These are phyloP conservation scores for Anomalospiza imberbis DNA, from an alignment of 2,797 vertebrate genomes.

Conservation along the genomic window DNA sequence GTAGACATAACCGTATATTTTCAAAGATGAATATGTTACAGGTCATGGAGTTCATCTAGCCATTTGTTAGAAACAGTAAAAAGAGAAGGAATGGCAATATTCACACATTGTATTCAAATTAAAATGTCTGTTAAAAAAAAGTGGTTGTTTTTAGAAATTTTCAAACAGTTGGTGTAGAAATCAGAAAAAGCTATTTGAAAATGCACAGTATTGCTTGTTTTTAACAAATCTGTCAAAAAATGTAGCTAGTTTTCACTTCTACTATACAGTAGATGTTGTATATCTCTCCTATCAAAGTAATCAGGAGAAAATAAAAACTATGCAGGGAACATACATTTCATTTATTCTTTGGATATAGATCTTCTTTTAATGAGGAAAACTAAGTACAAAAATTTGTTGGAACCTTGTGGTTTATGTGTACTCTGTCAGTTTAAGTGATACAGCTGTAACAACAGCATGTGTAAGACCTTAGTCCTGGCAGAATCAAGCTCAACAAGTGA, in stretches of 20 bases:
- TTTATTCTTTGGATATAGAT: not conserved
- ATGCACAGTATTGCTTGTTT: not conserved
- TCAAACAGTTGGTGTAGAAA: conserved; percentile 23
- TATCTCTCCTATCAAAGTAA: not conserved
- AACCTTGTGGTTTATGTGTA: not conserved
- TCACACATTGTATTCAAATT: conserved; percentile 17
- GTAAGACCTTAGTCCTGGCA: not conserved
- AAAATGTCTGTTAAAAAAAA: not conserved
- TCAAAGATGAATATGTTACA: not conserved
- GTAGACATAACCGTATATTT: not conserved
- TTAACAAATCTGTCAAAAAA: not conserved
- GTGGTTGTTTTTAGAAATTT: not conserved
- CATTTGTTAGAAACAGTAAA: not conserved
- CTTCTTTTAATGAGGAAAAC: not conserved
- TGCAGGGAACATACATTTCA: not conserved
- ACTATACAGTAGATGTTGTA: not conserved
- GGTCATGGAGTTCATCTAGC: not conserved
- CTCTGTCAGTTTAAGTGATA: not conserved
- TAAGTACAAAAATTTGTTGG: not conserved
- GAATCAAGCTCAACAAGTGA: not conserved
- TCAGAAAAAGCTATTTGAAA: not conserved
- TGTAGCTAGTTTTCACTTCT: not conserved
- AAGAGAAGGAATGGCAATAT: not conserved
- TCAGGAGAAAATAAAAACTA: not conserved
- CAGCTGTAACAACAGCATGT: not conserved